These are phyloP conservation scores for Polydrusus pterygomalis DNA, from an alignment of 2,888 invertebrate species.

Conservation along the genomic window DNA sequence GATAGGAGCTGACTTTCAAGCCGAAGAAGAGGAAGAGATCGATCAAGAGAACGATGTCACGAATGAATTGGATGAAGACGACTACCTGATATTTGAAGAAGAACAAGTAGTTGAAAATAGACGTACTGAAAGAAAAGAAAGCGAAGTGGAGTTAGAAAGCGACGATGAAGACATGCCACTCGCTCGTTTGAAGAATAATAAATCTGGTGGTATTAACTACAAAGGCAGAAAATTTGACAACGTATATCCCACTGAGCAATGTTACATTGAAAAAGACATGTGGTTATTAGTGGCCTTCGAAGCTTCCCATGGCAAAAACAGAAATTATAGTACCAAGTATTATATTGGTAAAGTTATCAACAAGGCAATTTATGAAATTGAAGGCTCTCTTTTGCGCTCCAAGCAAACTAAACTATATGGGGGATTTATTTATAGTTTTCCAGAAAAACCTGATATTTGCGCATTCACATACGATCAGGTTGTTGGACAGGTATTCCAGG, in stretches of 20 bases:
- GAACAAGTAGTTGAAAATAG: background rate
- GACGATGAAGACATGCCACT: too few relatives aligned
- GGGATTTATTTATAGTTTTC: background rate
- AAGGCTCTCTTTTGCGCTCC: background rate
- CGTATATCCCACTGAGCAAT: background rate
- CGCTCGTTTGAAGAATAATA: too few relatives aligned
- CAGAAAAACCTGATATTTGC: background rate
- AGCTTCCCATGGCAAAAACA: background rate
- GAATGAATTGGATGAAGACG: background rate
- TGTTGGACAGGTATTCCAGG: constrained; percentile 3
- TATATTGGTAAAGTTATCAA: background rate
- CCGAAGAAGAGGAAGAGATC: background rate
- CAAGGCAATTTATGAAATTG: background rate
- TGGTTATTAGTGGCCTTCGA: background rate
- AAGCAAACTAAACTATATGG: background rate
- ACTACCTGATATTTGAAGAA: background rate
- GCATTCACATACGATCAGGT: background rate
- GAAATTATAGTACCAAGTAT: too few relatives aligned
- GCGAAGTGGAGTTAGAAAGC: background rate
- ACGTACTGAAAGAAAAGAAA: background rate
- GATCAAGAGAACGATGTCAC: background rate
- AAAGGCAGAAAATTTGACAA: background rate
- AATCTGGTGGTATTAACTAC: too few relatives aligned
- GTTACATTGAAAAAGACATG: background rate
- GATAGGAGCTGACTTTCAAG: background rate